Base-by-base conservation (phyloP, 1,140 invertebrate species). In the Oncopeltus fasciatus region DNA sequence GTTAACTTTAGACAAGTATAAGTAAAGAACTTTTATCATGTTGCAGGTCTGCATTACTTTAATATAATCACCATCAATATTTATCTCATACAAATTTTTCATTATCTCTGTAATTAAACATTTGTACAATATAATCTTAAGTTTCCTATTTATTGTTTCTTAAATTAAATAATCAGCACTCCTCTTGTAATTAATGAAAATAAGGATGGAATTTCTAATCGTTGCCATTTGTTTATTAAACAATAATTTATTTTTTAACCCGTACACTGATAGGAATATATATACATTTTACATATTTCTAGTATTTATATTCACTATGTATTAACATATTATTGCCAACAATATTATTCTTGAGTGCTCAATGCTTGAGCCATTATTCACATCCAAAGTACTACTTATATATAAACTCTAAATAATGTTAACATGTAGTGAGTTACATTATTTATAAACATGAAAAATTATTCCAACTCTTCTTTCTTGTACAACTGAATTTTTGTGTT, bases 321-420 rank as follows among this genome's bases (percentile, higher is more conserved):
- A 62, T 62, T 62, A 62, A 62, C 61, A 62, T 28, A 62, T 62
- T 62, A 62, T 62, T 62, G 61, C 61, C 61, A 62, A 57, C 51
- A 44, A 58, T 57, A 18, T 33, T 29, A 21, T 31, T 29, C 49
- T 12, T 14, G 14, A 16, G 16, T 21, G 44, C 27, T 28, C 44
- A 47, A 46, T 28, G 21, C 14, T 27, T 53, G 49, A 53, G 49
- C 24, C 2, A 24, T 26, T 53, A 49, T 49, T 21, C 47, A 53
- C 24, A 43, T 44, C 9, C 4, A 16, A 26, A 18, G 38, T 43
- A 21, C 57, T 59, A 59, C 57, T 38, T 59, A n/a, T n/a, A n/a
- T 18, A 43, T 43, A 59, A 59, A 33, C 38, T 44, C 38, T 59
- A 59, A 59, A 59, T 59, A 24, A 59, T 59, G 24, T 59, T 59